Conservation (phyloP, 2,113 vertebrate genomes). For the Dascyllus trimaculatus region DNA sequence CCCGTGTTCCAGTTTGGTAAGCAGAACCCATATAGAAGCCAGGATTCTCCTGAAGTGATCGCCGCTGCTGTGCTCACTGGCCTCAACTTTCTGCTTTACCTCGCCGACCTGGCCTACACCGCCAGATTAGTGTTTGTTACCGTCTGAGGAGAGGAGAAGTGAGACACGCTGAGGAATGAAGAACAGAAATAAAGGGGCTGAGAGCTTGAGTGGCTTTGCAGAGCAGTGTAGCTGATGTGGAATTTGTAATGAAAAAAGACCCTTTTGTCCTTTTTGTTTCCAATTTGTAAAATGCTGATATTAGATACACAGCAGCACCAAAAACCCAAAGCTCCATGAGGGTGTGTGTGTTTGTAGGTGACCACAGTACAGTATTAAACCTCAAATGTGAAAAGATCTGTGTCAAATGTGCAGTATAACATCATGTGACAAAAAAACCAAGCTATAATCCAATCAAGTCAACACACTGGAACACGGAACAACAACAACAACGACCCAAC, state of each 20-base stretch:
- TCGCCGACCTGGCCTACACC: slow-evolving; percentile 87
- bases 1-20: slow-evolving; percentile 87
- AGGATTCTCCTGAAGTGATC: slow-evolving; percentile 1
- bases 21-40: accelerated
- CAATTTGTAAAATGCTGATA: background rate
- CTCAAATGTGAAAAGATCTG: slow-evolving; percentile 20
- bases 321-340: background rate
- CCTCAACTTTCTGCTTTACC: slow-evolving; percentile 89
- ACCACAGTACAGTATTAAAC: slow-evolving; percentile 18
- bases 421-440: background rate
- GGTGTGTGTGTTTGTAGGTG: slow-evolving; percentile 15
- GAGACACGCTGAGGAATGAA: background rate
- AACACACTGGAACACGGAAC: slow-evolving; percentile 40
- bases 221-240: no score
- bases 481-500: slow-evolving; percentile 2
- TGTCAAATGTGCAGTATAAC: background rate
- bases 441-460: slow-evolving; percentile 8
- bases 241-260: no score
- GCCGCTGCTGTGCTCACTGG: slow-evolving; percentile 83
- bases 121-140: slow-evolving; percentile 86
- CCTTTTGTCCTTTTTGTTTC: background rate
- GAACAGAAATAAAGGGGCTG: background rate
- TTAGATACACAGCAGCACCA: background rate
- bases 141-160: slow-evolving; percentile 47
- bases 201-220: background rate